These are phyloP conservation scores for Prosopocoilus inquinatus DNA, from an alignment of 2,888 invertebrate genomes.

Conservation along the genomic window DNA sequence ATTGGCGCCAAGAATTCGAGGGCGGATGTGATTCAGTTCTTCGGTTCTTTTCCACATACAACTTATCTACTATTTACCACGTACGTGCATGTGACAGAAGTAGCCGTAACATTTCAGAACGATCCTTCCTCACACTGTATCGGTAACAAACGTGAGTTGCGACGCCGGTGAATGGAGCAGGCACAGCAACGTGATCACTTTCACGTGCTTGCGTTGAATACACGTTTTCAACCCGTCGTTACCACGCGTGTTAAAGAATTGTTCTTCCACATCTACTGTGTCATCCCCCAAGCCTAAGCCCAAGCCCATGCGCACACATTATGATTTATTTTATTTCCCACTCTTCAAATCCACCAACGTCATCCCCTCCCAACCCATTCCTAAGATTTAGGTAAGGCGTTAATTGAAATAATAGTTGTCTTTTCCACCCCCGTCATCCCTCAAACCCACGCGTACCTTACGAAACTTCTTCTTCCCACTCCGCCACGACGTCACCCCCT, in stretches of 20 bases:
- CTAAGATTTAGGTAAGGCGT: too few relatives aligned
- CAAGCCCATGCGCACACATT: too few relatives aligned
- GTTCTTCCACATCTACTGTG: too few relatives aligned
- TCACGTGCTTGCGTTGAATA: slow-evolving; percentile 24
- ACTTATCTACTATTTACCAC: not conserved
- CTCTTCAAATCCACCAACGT: too few relatives aligned
- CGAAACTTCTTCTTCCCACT: too few relatives aligned
- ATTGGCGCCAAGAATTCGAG: slow-evolving; percentile 27
- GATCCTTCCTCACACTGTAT: slow-evolving; percentile 15
- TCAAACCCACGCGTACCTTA: too few relatives aligned
- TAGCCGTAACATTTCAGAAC: slow-evolving; percentile 17
- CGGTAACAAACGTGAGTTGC: slow-evolving; percentile 18
- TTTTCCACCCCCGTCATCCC: too few relatives aligned
- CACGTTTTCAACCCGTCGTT: slow-evolving; percentile 9
- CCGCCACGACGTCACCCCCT: too few relatives aligned
- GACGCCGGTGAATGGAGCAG: slow-evolving; percentile 22
- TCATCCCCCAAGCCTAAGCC: too few relatives aligned
- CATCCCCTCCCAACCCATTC: too few relatives aligned
- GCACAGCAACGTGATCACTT: slow-evolving; percentile 28
- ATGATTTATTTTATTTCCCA: too few relatives aligned
- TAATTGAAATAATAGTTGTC: too few relatives aligned
- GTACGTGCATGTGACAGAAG: slow-evolving; percentile 10
- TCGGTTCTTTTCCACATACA: slow-evolving; percentile 8
- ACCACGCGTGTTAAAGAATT: not conserved
- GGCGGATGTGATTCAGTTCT: slow-evolving; percentile 33